Evolutionary conservation across 1,140 invertebrate species (phyloP), one percentile per base, ranked within the genome.

Genomic region (Centruroides sculpturatus): DNA sequence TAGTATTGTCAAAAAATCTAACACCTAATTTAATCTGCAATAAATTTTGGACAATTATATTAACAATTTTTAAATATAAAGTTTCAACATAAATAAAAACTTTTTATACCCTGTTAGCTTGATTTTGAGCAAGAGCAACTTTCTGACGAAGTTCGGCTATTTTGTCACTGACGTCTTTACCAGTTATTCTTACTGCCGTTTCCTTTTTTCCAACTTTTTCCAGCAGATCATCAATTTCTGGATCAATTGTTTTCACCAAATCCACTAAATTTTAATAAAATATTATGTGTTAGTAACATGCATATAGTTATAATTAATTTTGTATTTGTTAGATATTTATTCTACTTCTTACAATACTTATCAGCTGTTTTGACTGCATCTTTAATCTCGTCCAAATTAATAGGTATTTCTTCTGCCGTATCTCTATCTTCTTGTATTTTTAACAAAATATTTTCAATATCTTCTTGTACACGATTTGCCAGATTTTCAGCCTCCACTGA

Each of bases 1-100:
- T 85, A 3, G 91, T 89, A 61, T 84, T 86, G 0, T 82, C 80
- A 61, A 84, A 81, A 76, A 98, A 95, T 3, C 81, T 82, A 3
- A 95, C 81, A n/a, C 91, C 94, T 34, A 88, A 80, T 69, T 84
- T 83, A 54, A 81, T 78, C 74, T 78, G 59, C 1, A 53, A 53
- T 36, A 53, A 53, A 53, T 53, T 23, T 6, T 51, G 12, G 12
- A 51, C 49, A 34, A 53, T 53, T 34, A 34, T 51, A 51, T 5
- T 34, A 53, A 36, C 8, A 53, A 34, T 6, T 6, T 53, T 53
- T 23, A 5, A 53, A 36, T 36, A 6, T 34, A 34, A 53, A 53
- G 0, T 53, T 36, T 36, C 3, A 36, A 23, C 49, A 12, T 36
- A 23, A 34, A 5, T 53, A 23, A 53, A 53, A 53, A 1, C 8